Conservation (phyloP, 2,888 invertebrate genomes). For the Oeneis ivallda region DNA sequence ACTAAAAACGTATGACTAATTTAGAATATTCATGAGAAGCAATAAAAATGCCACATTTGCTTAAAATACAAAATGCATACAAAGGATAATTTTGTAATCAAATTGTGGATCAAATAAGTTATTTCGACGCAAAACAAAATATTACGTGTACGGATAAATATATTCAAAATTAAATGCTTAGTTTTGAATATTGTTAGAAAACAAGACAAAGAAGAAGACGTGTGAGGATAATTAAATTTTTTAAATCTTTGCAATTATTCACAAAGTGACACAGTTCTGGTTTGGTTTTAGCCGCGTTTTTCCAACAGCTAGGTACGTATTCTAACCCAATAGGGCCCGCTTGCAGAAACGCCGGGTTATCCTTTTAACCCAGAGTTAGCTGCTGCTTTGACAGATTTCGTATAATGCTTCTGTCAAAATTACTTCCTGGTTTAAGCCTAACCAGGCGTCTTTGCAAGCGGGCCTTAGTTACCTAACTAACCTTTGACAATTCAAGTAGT, state of each 20-base stretch:
- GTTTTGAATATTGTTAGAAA: not conserved
- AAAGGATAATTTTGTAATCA: conserved; percentile 6
- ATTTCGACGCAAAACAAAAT: conserved; percentile 2
- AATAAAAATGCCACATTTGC: conserved; percentile 2
- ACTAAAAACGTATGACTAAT: not conserved
- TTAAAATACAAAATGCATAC: not conserved
- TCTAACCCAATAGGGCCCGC: too few relatives aligned
- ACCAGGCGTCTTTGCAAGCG: too few relatives aligned
- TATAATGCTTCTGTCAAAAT: too few relatives aligned
- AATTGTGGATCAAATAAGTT: not conserved
- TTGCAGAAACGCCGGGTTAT: too few relatives aligned
- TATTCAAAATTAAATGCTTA: not conserved
- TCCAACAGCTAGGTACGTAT: too few relatives aligned
- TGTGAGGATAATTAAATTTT: not conserved
- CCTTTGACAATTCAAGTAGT: too few relatives aligned
- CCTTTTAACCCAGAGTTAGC: too few relatives aligned
- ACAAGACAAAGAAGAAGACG: not conserved
- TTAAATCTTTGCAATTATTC: not conserved
- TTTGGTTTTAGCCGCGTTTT: not conserved
- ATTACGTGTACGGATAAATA: not conserved
- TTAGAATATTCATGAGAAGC: not conserved
- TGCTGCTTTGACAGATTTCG: too few relatives aligned
- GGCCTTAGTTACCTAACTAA: too few relatives aligned
- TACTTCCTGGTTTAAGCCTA: too few relatives aligned
- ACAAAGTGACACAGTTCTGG: too few relatives aligned